These are phyloP conservation scores for Melangyna quadrimaculata DNA, from an alignment of 2,888 invertebrate genomes.

Conservation along the genomic window DNA sequence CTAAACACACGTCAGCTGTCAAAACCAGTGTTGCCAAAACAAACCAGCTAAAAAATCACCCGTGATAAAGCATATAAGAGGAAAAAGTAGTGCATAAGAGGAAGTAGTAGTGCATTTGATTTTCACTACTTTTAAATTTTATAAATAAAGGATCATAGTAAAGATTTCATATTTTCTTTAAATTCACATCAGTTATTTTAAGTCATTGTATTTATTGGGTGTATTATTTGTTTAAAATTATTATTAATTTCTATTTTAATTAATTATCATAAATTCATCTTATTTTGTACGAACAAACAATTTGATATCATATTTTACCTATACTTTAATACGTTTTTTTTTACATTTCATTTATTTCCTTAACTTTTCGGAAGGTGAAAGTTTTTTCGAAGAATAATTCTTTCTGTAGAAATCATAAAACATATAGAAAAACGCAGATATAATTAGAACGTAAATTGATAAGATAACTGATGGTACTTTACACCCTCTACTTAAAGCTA, in stretches of 20 bases:
- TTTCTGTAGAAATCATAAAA: conserved; percentile 87
- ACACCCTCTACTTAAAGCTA: conserved; percentile 83
- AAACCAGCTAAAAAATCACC: no score
- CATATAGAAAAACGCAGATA: conserved; percentile 86
- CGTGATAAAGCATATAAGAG: no score
- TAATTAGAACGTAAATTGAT: conserved; percentile 84
- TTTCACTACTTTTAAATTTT: no score
- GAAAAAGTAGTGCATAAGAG: no score
- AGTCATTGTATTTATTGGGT: background rate
- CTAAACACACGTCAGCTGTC: no score
- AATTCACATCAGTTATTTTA: background rate
- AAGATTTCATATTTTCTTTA: background rate
- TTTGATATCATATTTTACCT: background rate
- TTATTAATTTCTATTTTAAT: background rate
- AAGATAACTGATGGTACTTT: conserved; percentile 82
- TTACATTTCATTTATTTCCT: background rate
- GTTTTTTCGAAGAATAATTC: conserved; percentile 71
- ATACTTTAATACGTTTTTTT: background rate
- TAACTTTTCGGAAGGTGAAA: background rate
- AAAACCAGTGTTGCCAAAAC: no score
- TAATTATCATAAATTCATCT: background rate
- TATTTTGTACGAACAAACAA: background rate
- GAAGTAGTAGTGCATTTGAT: no score
- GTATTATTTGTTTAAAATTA: background rate
- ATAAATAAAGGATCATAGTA: background rate